These are phyloP conservation scores for Caenorhabditis drosophilae DNA, from an alignment of 2,888 invertebrate genomes.

Conservation along the genomic window DNA sequence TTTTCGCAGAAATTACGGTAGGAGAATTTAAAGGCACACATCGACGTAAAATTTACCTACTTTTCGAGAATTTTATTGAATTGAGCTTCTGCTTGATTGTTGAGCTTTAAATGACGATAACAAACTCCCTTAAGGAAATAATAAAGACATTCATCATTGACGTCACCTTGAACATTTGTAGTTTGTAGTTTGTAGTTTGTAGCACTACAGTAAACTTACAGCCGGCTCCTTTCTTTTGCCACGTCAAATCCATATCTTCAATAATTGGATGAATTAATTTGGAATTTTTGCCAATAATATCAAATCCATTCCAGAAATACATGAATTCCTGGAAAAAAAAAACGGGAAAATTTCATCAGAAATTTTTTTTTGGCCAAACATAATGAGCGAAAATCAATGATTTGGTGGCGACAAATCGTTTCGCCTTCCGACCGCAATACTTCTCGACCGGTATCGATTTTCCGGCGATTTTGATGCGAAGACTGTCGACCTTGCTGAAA, in stretches of 20 bases:
- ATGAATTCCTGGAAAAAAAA: slow-evolving; percentile 77
- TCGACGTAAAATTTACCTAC: slow-evolving; percentile 6
- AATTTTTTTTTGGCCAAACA: slow-evolving; percentile 63
- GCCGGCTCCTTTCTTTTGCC: slow-evolving; percentile 32
- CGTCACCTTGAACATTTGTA: slow-evolving; percentile 30
- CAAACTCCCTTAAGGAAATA: slow-evolving; percentile 84
- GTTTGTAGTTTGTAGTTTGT: not conserved
- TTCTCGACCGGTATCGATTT: slow-evolving; percentile 97
- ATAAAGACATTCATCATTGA: slow-evolving; percentile 73
- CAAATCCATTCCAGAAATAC: slow-evolving; percentile 91
- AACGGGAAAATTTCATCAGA: not conserved
- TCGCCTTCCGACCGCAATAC: slow-evolving; percentile 85
- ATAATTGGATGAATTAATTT: slow-evolving; percentile 69
- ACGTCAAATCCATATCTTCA: slow-evolving; percentile 65
- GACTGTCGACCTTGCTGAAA: slow-evolving; percentile 79
- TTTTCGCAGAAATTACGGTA: not conserved
- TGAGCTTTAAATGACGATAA: slow-evolving; percentile 80
- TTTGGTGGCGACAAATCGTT: slow-evolving; percentile 80
- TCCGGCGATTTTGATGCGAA: slow-evolving; percentile 89
- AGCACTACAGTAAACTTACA: no score
- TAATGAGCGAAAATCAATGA: slow-evolving; percentile 81
- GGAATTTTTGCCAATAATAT: slow-evolving; percentile 79
- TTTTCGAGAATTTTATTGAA: slow-evolving; percentile 75
- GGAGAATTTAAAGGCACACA: no score
- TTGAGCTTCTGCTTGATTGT: slow-evolving; percentile 81